Evolutionary conservation across 2,113 vertebrate species (phyloP).

Genomic region (Apaloderma vittatum): DNA sequence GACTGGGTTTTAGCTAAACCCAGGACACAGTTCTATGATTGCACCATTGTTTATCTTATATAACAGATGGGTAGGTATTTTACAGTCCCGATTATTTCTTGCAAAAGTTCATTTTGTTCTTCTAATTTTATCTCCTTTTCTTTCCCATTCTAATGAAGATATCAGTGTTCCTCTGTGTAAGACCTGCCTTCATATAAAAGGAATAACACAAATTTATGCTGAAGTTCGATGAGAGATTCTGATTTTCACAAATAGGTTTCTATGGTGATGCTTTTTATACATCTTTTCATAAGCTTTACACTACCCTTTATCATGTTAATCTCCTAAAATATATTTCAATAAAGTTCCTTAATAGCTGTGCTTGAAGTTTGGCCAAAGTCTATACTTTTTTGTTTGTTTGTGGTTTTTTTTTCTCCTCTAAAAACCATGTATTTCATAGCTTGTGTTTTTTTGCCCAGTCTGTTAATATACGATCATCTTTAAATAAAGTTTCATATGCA

Average conservation of each 20-base stretch:
- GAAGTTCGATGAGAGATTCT: neutral
- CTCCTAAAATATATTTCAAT: conserved; percentile 8
- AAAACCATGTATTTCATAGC: neutral
- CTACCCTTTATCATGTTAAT: conserved; percentile 27
- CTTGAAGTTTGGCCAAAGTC: conserved; percentile 4
- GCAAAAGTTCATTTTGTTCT: neutral
- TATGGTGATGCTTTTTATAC: conserved; percentile 22
- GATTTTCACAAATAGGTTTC: conserved; percentile 39
- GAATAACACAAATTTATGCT: conserved; percentile 31
- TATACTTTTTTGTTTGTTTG: neutral
- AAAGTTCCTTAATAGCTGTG: neutral
- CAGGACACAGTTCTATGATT: neutral
- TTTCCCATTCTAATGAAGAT: neutral
- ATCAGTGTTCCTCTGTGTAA: neutral
- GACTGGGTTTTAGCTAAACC: too few species aligned
- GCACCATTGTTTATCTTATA: neutral
- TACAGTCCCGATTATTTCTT: neutral
- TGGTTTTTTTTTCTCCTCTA: neutral
- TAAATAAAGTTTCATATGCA: neutral
- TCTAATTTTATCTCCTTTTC: neutral
- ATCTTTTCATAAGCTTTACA: conserved; percentile 3
- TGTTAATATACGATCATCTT: neutral
- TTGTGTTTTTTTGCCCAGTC: conserved; percentile 6
- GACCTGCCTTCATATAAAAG: neutral
- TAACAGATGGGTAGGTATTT: neutral